Percentiles rank a stretch among this genome's conserved stretches.
Evolutionary conservation across 2,113 vertebrate genomes (phyloP).

Genomic region (Tupaia tana): DNA sequence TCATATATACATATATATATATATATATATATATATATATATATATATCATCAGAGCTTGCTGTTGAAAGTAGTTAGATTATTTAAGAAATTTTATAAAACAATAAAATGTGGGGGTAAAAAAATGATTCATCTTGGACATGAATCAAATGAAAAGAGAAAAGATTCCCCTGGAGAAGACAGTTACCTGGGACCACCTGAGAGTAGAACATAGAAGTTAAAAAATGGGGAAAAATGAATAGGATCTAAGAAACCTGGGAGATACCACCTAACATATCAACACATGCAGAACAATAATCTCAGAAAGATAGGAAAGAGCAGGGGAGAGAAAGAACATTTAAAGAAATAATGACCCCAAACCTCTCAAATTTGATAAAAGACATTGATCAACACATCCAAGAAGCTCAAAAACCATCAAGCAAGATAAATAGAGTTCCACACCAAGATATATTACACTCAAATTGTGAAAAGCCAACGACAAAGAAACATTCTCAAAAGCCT

Average conservation of each 20-base stretch:
- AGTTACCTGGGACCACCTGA: background rate
- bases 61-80: too few species aligned
- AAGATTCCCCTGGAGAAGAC: background rate
- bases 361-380: background rate
- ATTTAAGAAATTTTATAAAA: too few species aligned
- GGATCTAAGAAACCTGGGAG: background rate
- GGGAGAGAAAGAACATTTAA: background rate
- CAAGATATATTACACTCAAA: background rate
- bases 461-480: background rate
- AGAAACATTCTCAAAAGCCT: background rate
- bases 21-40: too few species aligned
- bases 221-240: background rate
- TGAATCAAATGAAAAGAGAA: background rate
- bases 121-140: background rate
- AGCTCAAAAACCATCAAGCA: background rate
- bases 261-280: background rate
- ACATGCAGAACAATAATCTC: background rate
- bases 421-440: background rate
- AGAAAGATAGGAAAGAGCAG: background rate
- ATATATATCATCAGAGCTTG: too few species aligned
- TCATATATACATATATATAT: too few species aligned
- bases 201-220: background rate
- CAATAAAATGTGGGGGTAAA: too few species aligned
- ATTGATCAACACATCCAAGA: background rate
- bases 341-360: background rate